Percentiles rank a stretch among this genome's conserved stretches.
Evolutionary conservation across 1,140 invertebrate genomes (phyloP).

Genomic region (Drosophila biarmipes): DNA sequence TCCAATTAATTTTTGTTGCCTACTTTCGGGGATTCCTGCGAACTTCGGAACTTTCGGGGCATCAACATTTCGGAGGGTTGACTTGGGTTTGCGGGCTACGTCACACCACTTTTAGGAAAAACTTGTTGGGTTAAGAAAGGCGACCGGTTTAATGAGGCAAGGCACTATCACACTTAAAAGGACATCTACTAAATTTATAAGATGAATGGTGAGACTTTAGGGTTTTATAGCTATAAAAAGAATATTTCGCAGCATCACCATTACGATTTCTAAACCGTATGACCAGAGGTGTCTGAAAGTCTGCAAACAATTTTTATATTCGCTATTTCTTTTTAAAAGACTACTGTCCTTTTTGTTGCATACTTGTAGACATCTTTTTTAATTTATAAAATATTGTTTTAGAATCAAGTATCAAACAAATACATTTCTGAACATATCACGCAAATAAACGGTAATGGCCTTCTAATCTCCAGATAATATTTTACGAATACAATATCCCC

Average conservation of each 20-base stretch:
- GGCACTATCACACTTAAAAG: background rate
- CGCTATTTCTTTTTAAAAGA: too few relatives aligned
- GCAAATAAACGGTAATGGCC: background rate
- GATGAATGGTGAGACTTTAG: too few relatives aligned
- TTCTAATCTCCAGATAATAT: background rate
- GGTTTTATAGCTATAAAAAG: too few relatives aligned
- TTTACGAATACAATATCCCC: background rate
- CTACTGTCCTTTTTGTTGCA: too few relatives aligned
- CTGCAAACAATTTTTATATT: too few relatives aligned
- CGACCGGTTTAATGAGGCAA: background rate
- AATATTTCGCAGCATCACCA: too few relatives aligned
- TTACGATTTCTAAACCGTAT: too few relatives aligned
- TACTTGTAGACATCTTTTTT: too few relatives aligned
- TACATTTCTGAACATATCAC: too few relatives aligned
- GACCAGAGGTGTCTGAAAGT: too few relatives aligned
- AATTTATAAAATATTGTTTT: too few relatives aligned
- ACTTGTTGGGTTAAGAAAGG: background rate
- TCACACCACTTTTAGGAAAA: slow-evolving; percentile 2
- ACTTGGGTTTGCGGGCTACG: background rate
- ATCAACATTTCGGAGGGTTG: slow-evolving; percentile 4
- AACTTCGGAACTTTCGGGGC: slow-evolving; percentile 7
- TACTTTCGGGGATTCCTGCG: slow-evolving; percentile 35
- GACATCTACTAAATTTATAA: background rate
- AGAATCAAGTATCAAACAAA: too few relatives aligned
- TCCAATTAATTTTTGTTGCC: slow-evolving; percentile 68